phyloP scores from a whole-genome alignment of 1,140 invertebrate species.

The Drosophila orosa region DNA sequence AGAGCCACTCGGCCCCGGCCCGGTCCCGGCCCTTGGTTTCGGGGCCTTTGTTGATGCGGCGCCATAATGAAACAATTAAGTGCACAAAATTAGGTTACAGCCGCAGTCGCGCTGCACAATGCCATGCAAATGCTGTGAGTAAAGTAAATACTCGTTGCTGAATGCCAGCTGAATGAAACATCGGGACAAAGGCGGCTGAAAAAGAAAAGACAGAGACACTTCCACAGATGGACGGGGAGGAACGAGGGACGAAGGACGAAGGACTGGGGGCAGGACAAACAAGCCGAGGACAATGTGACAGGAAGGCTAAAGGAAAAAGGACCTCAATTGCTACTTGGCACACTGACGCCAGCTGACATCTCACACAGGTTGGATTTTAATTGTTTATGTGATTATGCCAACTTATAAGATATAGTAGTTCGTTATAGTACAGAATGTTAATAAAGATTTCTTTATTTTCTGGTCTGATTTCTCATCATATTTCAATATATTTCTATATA shows the following conservation, averaged over 20 bases:
- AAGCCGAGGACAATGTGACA: slow-evolving; percentile 53
- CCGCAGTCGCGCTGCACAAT: slow-evolving; percentile 63
- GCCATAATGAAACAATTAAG: slow-evolving; percentile 82
- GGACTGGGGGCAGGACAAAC: slow-evolving; percentile 24
- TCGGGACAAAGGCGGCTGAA: slow-evolving; percentile 38
- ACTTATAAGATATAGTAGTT: not conserved
- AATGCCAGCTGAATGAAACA: slow-evolving; percentile 50
- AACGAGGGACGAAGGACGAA: too few species aligned
- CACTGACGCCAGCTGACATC: slow-evolving; percentile 14
- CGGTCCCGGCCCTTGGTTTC: slow-evolving; percentile 21
- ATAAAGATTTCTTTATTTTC: not conserved
- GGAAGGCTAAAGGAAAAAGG: slow-evolving; percentile 39
- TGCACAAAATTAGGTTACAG: slow-evolving; percentile 80
- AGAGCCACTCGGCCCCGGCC: too few species aligned
- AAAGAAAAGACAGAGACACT: slow-evolving; percentile 42
- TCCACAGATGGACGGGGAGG: slow-evolving; percentile 17
- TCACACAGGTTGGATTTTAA: not conserved
- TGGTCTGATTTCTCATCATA: not conserved
- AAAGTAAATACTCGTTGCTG: slow-evolving; percentile 62
- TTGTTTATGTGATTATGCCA: not conserved
- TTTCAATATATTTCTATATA: not conserved
- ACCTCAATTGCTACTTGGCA: slow-evolving; percentile 22
- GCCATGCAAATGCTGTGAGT: slow-evolving; percentile 77
- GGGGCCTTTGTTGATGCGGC: slow-evolving; percentile 75
- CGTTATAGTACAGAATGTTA: not conserved